Percentiles rank a stretch among this genome's conserved stretches.
Evolutionary conservation across 1,140 invertebrate genomes (phyloP).

Genomic region (Homarus americanus): DNA sequence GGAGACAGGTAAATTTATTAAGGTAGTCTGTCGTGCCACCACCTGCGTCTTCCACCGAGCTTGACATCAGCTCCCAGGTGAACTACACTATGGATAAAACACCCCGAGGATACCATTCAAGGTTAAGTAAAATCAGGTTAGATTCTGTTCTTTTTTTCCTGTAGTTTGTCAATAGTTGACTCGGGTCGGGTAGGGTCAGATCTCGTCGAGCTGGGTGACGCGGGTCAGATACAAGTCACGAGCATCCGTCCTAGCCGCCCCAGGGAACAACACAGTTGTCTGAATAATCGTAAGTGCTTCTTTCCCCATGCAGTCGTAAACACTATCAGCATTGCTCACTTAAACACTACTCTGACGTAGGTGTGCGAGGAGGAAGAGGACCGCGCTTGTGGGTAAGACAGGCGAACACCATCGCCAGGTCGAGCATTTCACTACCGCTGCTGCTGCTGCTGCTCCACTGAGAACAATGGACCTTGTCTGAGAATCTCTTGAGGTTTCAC

Average conservation of each 20-base stretch:
- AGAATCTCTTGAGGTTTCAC: not conserved
- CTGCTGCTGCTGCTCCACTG: too few species aligned
- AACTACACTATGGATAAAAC: not conserved
- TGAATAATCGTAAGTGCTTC: not conserved
- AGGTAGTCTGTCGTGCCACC: not conserved
- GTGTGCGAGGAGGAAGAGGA: too few species aligned
- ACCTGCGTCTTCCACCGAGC: not conserved
- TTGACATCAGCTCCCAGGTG: not conserved
- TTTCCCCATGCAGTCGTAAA: constrained; percentile 1
- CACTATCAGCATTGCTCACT: not conserved
- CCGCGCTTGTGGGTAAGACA: too few species aligned
- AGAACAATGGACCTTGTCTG: not conserved
- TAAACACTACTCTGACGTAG: too few species aligned
- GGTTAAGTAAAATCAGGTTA: not conserved
- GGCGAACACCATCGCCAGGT: too few species aligned
- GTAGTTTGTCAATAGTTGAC: not conserved
- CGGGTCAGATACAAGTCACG: constrained; percentile 1
- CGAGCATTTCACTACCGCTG: too few species aligned
- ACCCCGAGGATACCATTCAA: not conserved
- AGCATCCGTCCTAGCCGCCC: not conserved
- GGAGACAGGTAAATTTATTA: not conserved
- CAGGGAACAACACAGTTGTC: not conserved
- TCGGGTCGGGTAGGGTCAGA: not conserved
- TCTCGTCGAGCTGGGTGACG: not conserved
- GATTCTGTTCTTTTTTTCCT: not conserved